These are phyloP conservation scores for Vipera ursinii DNA, from an alignment of 2,797 vertebrate species.

Conservation along the genomic window DNA sequence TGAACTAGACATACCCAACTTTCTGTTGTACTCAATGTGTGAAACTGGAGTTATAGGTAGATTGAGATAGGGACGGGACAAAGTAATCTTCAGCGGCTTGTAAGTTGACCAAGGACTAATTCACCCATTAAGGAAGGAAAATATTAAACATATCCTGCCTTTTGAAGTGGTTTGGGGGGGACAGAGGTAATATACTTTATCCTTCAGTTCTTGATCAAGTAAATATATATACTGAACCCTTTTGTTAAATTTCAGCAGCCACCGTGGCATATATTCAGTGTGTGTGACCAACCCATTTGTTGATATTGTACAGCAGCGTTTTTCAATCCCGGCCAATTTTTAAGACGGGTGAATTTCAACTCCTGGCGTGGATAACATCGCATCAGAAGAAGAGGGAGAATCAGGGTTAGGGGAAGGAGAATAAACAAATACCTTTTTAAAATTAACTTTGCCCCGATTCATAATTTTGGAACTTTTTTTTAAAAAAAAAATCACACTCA, in stretches of 20 bases:
- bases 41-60: not conserved
- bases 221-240: not conserved
- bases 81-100: not conserved
- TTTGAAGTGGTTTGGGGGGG: not conserved
- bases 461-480: not conserved
- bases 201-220: not conserved
- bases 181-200: not conserved
- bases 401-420: not conserved
- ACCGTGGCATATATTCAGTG: not conserved
- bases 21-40: not conserved
- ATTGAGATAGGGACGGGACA: not conserved
- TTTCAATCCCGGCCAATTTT: not conserved
- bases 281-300: not conserved
- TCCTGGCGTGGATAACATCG: not conserved
- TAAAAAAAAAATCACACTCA: not conserved
- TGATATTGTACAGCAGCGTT: not conserved
- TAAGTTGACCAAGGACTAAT: not conserved
- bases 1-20: too few relatives aligned
- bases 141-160: not conserved
- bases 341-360: not conserved
- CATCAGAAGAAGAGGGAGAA: not conserved
- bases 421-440: not conserved
- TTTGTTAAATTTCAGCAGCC: not conserved
- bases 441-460: not conserved
- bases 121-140: not conserved